Base-by-base conservation (phyloP, 2,888 invertebrate species). In the Bimastos eiseni region DNA sequence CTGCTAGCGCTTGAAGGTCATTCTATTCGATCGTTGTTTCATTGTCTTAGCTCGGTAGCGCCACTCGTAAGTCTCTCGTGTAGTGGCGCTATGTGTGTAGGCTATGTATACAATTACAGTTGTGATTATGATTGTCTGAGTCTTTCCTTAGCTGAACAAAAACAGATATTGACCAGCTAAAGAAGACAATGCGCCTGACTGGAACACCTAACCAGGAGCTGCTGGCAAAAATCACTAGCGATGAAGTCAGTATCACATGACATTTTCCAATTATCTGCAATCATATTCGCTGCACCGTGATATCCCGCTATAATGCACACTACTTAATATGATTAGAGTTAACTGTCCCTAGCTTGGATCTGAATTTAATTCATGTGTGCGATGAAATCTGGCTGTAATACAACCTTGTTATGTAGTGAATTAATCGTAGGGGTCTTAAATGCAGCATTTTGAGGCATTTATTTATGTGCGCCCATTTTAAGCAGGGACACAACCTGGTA, bases 181-280 rank as follows among this genome's bases (percentile, higher is more conserved):
- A 92, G 49, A 90, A 92, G 95, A 99, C 99, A 94, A 98, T 99
- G 98, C 97, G 98, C 96, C 96, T 99, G 93, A 97, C 98, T 94
- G 99, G 99, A 93, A 99, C 98, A 93, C 99, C 99, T 90, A 96
- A 96, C 94, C 97, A 97, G 94, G 98, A 98, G 95, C 97, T 99
- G 94, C 97, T 98, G 97, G 96, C 96, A 96, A 98, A 98, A 96
- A 99, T 99, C 95, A 98, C 98, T 93, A 98, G 98, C 93, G 98
- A 98, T 95, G 98, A 98, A 96, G 98, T 98, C 96, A 89, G 90
- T 89, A n/a, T 70, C 70, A n/a, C 70, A 30, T 70, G 70, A 30
- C 8, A n/a, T 70, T 70, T n/a, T 41, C 70, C 30, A 70, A 70
- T n/a, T 70, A n/a, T 70, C 5, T 70, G 30, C n/a, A 6, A n/a